Base-by-base conservation (phyloP, 1,140 invertebrate genomes). In the Pseudachorutes palmiensis region DNA sequence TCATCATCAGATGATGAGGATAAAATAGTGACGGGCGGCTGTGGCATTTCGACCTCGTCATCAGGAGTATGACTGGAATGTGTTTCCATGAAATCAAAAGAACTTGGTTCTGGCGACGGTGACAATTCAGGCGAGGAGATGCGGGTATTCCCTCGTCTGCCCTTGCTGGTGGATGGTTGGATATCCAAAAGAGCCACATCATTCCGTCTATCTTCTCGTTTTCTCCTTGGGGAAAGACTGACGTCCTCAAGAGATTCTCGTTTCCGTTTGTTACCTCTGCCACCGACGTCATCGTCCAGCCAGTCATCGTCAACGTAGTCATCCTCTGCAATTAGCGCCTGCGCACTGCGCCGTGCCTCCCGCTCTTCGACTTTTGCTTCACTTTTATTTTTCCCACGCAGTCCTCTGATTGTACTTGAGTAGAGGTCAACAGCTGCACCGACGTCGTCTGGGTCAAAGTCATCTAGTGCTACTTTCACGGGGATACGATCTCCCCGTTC, bases 391-490 rank as follows among this genome's bases (percentile, higher is more conserved):
- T 33, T 65, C 45, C 64, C 2, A 3, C 64, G 3, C 1, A 69
- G 26, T 5, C 36, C 19, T 51, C 48, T 33, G 24, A 69, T 69
- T 19, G 68, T 61, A 22, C 2, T 36, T 22, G 57, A 59, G 41
- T 74, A 74, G 19, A 70, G 24, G 33, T 70, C 55, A 2, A 70
- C 64, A 16, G 65, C 72, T 1, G 55, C 63, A 1, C 64, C 62
- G 12, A 45, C 68, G 45, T 70, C 57, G 31, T 71, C 55, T 2
- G 70, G 70, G 31, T 74, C 72, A 58, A 45, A 72, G n/a, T 70
- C 59, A 59, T 74, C 69, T 22, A 55, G 26, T n/a, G 28, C 41
- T 19, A 69, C 58, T 51, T 29, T 32, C 16, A 67, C 66, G n/a
- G 65, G 70, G 2, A 67, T 64, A 24, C 45, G 29, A 22, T 55